Base-by-base conservation (phyloP, 1,140 invertebrate species). In the Drosophila aff. region DNA sequence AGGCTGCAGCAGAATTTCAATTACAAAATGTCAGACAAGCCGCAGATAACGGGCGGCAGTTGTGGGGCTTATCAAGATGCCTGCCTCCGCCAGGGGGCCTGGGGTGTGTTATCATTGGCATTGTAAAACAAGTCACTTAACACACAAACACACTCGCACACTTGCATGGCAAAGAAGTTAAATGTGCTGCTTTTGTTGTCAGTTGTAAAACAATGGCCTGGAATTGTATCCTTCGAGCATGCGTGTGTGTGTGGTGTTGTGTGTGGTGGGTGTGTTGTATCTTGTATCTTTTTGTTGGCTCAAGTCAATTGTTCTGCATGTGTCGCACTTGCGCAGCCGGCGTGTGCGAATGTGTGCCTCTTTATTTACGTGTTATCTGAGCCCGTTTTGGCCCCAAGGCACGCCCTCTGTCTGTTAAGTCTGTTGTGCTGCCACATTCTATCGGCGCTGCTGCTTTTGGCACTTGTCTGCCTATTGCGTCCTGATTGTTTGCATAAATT, bases 51-150 rank as follows among this genome's bases (percentile, higher is more conserved):
- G 62, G 44, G 63, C 28, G 62, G 43, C 43, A 58, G 28, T 49
- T 53, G 47, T 60, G 63, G 21, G 53, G 52, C 57, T 74, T 87
- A 87, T 87, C 83, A 80, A 87, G 83, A 82, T 81, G 76, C 66
- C 63, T 31, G 60, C 67, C 40, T 40, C 23, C 41, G 53, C 21
- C 11, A 4, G 50, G 36, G 41, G 59, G 61, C 41, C 13, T 47
- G 46, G 47, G 36, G 23, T 73, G 73, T 71, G 71, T 89, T 89
- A 89, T 89, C 84, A 89, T 89, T 89, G 85, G 58, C 85, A 68
- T 78, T 90, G 84, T 89, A 84, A 89, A 89, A 90, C 84, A 89
- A 90, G 84, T 75, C 85, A 80, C 84, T 87, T 87, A 89, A 89
- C 76, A 81, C 58, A 74, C 66, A 84, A 28, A 85, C 44, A 55